Conservation (phyloP, 2,797 vertebrate species). For the Pseudochirops corinnae region DNA sequence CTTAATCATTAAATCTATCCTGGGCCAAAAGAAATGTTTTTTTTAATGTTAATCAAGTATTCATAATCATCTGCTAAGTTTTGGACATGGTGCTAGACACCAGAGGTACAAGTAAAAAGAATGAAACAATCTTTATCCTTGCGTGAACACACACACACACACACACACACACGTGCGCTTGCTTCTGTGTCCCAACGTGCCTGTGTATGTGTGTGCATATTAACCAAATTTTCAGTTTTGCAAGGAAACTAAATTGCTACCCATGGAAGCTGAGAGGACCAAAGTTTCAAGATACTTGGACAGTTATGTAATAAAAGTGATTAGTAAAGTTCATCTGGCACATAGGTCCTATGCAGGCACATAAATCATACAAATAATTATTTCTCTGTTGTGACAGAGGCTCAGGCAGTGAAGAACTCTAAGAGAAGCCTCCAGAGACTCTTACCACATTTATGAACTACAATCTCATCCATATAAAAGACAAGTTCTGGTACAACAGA, state of each 20-base stretch:
- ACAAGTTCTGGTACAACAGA: slow-evolving; percentile 42
- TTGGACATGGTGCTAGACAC: neutral
- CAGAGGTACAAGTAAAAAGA: neutral
- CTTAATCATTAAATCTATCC: neutral
- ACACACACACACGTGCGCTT: too few relatives aligned
- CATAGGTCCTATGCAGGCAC: slow-evolving; percentile 51
- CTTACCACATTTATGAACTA: slow-evolving; percentile 39
- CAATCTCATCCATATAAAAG: slow-evolving; percentile 59
- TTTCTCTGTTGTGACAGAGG: slow-evolving; percentile 58
- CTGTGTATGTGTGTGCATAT: neutral
- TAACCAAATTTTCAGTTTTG: slow-evolving; percentile 7
- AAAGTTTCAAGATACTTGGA: slow-evolving; percentile 58
- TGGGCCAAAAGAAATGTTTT: neutral
- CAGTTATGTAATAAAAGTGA: slow-evolving; percentile 69
- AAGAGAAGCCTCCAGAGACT: slow-evolving; percentile 63
- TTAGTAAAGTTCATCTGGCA: slow-evolving; percentile 66
- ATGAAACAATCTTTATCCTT: neutral
- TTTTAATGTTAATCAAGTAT: neutral
- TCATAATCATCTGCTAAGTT: neutral
- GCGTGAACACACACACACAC: too few relatives aligned
- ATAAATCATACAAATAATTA: slow-evolving; percentile 81
- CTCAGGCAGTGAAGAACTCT: slow-evolving; percentile 62
- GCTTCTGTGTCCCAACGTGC: neutral
- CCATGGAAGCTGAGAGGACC: slow-evolving; percentile 16
- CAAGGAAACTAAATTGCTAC: slow-evolving; percentile 57